Evolutionary conservation across 2,888 invertebrate genomes (phyloP).

Genomic region (Arenicola marina): DNA sequence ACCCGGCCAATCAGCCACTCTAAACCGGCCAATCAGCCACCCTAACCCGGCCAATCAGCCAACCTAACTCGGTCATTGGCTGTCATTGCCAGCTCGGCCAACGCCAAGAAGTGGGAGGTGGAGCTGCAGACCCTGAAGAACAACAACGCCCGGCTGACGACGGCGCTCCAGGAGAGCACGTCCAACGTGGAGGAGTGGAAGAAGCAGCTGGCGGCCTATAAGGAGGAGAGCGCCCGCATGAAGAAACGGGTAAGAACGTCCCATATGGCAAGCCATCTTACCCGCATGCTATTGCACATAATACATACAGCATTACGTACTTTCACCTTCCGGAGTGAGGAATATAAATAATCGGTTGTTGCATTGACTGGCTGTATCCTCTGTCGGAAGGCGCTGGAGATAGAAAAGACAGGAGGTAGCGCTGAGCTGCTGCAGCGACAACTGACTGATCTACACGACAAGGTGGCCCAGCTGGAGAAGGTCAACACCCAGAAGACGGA

Average conservation of each 20-base stretch:
- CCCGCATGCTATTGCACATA: background rate
- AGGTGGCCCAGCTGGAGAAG: slow-evolving; percentile 38
- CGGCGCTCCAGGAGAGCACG: slow-evolving; percentile 92
- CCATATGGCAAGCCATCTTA: background rate
- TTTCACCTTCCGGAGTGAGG: no score
- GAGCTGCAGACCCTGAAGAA: slow-evolving; percentile 94
- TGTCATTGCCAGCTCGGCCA: slow-evolving; percentile 83
- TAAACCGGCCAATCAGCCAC: no score
- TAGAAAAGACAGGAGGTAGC: slow-evolving; percentile 41
- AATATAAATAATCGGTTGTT: no score
- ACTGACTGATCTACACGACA: slow-evolving; percentile 38
- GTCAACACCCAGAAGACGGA: slow-evolving; percentile 43
- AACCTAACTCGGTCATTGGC: no score
- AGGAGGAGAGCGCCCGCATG: slow-evolving; percentile 61
- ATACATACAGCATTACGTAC: background rate
- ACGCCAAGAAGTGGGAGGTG: slow-evolving; percentile 98
- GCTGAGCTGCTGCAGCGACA: slow-evolving; percentile 38
- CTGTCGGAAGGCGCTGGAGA: slow-evolving; percentile 27
- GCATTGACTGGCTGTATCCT: background rate
- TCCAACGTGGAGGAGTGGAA: slow-evolving; percentile 99
- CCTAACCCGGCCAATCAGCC: no score
- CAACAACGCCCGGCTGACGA: slow-evolving; percentile 92
- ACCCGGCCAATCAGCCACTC: no score
- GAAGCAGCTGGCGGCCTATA: slow-evolving; percentile 78
- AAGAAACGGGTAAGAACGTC: slow-evolving; percentile 51